Conservation (phyloP, 1,140 invertebrate genomes). For the Teleogryllus occipitalis region DNA sequence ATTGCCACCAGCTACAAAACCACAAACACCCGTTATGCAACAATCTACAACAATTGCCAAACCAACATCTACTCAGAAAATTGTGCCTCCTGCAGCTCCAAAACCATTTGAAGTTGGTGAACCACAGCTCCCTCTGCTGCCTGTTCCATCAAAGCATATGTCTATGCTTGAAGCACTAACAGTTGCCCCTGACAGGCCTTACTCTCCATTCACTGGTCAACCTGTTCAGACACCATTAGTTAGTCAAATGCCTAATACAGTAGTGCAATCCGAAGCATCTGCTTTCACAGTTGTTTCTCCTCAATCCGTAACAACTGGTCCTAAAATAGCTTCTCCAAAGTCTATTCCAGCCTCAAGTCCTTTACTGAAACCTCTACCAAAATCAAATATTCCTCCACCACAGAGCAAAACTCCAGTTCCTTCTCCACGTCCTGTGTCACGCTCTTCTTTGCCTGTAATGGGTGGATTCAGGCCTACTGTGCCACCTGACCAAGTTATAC, state of each 20-base stretch:
- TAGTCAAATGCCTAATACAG: background rate
- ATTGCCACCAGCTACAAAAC: background rate
- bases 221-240: too few relatives aligned
- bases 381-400: background rate
- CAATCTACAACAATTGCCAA: background rate
- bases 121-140: background rate
- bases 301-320: background rate
- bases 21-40: slow-evolving; percentile 21
- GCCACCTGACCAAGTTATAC: background rate
- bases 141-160: background rate
- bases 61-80: slow-evolving; percentile 7
- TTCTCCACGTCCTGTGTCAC: background rate
- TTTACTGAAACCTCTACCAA: background rate
- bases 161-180: slow-evolving; percentile 23
- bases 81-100: background rate
- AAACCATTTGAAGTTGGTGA: background rate
- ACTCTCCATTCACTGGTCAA: slow-evolving; percentile 10
- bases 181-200: slow-evolving; percentile 20
- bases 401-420: background rate
- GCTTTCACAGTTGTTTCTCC: background rate
- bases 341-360: background rate
- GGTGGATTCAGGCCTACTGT: slow-evolving; percentile 8
- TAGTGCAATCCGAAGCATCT: background rate
- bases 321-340: background rate
- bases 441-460: slow-evolving; percentile 5